Percentiles rank a stretch among this genome's conserved stretches.
Conservation (phyloP, 2,113 vertebrate species). For the Indicator indicator region DNA sequence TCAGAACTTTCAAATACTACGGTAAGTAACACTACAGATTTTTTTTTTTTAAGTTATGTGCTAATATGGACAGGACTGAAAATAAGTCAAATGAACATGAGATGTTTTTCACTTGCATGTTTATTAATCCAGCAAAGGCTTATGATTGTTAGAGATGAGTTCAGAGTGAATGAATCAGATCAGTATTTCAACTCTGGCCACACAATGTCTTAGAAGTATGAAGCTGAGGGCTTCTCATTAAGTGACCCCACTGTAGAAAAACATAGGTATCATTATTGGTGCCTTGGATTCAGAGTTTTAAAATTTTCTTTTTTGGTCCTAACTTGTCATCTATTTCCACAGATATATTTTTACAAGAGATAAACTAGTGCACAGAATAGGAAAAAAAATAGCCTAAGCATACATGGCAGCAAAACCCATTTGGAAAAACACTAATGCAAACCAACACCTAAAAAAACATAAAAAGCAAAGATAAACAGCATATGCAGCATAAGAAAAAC, state of each 20-base stretch:
- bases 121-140: background rate
- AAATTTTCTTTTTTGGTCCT: background rate
- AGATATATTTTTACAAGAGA: background rate
- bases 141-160: background rate
- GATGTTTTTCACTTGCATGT: background rate
- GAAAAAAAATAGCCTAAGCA: background rate
- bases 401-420: background rate
- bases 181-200: background rate
- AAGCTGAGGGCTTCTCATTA: background rate
- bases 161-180: background rate
- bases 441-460: background rate
- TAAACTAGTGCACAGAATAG: background rate
- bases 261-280: background rate
- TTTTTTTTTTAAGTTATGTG: background rate
- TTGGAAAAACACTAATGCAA: background rate
- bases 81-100: background rate
- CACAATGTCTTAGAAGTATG: background rate
- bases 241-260: background rate
- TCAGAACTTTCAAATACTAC: constrained; percentile 73
- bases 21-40: constrained; percentile 12
- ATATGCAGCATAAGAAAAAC: background rate
- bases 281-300: background rate
- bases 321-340: background rate
- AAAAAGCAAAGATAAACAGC: background rate
- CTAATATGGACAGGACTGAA: background rate